These are phyloP conservation scores for Lophotriccus pileatus DNA, from an alignment of 2,797 vertebrate species.

Conservation along the genomic window DNA sequence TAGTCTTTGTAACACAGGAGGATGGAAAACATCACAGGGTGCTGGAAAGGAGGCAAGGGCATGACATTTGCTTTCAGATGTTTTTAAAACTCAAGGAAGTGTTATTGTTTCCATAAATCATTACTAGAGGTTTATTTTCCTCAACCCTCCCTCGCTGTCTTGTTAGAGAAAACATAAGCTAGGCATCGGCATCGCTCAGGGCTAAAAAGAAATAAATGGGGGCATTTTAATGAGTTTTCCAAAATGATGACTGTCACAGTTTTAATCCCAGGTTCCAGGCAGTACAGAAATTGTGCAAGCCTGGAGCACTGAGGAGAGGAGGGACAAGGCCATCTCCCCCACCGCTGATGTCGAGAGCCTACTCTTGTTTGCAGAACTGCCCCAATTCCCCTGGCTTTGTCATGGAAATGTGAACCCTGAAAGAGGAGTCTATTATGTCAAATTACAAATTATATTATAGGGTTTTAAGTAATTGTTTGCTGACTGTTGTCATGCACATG, in stretches of 20 bases:
- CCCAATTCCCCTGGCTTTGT: slow-evolving; percentile 26
- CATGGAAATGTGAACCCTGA: slow-evolving; percentile 36
- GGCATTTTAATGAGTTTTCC: not conserved
- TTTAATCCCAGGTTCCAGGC: not conserved
- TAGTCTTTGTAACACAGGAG: not conserved
- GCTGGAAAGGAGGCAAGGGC: not conserved
- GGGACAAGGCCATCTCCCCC: not conserved
- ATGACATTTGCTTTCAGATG: slow-evolving; percentile 29
- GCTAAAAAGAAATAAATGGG: not conserved
- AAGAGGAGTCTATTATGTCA: slow-evolving; percentile 44
- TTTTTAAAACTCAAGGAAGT: slow-evolving; percentile 36
- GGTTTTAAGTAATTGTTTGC: slow-evolving; percentile 63
- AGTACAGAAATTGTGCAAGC: not conserved
- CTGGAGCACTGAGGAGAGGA: not conserved
- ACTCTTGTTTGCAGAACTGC: not conserved
- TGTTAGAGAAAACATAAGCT: not conserved
- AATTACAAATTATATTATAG: slow-evolving; percentile 39
- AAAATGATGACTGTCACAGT: not conserved
- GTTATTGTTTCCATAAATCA: slow-evolving; percentile 51
- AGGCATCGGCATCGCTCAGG: not conserved
- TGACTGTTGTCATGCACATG: slow-evolving; percentile 38
- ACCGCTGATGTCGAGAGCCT: not conserved
- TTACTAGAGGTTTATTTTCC: slow-evolving; percentile 10
- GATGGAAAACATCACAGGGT: slow-evolving; percentile 4
- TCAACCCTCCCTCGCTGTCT: not conserved